Base-by-base conservation (phyloP, 2,888 invertebrate genomes). In the Perdita meconis region DNA sequence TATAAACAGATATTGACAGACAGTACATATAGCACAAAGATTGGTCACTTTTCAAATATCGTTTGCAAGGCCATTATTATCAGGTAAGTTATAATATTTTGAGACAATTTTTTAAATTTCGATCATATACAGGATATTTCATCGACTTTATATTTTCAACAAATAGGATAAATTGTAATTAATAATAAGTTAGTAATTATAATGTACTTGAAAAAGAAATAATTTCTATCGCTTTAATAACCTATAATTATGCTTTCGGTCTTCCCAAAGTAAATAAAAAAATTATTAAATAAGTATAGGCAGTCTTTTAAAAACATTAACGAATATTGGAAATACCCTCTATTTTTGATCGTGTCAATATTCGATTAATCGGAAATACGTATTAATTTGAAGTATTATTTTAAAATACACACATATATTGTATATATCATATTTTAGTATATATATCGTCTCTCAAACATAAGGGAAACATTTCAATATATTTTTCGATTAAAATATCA, bases 11-110 rank as follows among this genome's bases (percentile, higher is more conserved):
- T 74, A 78, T 59, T 74, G 57, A 80, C 55, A 36, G 63, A 36
- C 19, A 59, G 24, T 57, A 51, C 51, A n/a, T 38, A 60, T 38
- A 70, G 47, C 34, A 51, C 6, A 66, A n/a, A 42, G 16, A 78
- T 80, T 71, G 59, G 68, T 75, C 78, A 65, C 30, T 50, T 74
- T 51, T 34, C 42, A 59, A 57, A 50, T 76, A 51, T 76, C 24
- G 34, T 50, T 66, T 51, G 57, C 68, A 82, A 82, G 80, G 69
- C 80, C 70, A 72, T 80, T 50, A 55, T 69, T 40, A 70, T 73
- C 40, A 82, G 71, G 68, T 82, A 71, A 73, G 38, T 65, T 44
- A 56, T 40, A 66, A 24, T 72, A 19, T 60, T 69, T 12, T 16
- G 13, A 42, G 44, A 44, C 40, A 50, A 65, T 44, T 19, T 61